Base-by-base conservation (phyloP, 2,888 invertebrate genomes). In the Eumerus sabulonum region DNA sequence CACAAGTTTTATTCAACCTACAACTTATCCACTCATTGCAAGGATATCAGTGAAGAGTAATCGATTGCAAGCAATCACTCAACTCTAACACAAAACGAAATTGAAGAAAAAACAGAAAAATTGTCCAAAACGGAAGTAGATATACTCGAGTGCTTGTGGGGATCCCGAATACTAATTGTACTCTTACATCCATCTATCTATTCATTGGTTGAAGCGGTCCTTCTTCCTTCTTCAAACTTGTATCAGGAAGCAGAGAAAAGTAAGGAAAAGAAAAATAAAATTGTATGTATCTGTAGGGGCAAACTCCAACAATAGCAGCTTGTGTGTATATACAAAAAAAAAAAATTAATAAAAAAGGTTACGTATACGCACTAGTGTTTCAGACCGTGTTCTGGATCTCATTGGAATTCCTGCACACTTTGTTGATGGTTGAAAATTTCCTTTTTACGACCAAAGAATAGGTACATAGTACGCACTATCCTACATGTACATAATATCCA, bases 321-420 rank as follows among this genome's bases (percentile, higher is more conserved):
- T 74, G 74, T 68, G 74, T 70, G 64, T 74, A 79, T 60, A 72
- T 36, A 60, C 16, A 51, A 53, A 64, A 66, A 60, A 83, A 27
- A 27, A 27, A 27, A 27, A 27, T n/a, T 53, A n/a, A 51, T 45
- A 64, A 66, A 60, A 83, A 84, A 84, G 84, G 86, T 85, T 85
- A 84, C 86, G 86, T 86, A 85, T 85, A 86, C 86, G 86, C 86
- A 86, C 85, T 85, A 85, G 86, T 86, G 36, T 16, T 67, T 59
- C 38, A 53, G 18, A 42, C 60, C 60, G 59, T 47, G 40, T 62
- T 63, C 48, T 50, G 62, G 50, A 72, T 27, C 7, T 27, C 27
- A 27, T 77, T 60, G 45, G 53, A 27, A 27, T 74, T n/a, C n/a
- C n/a, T 74, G 11, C 42, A n/a, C 62, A 59, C 73, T 79, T 59